phyloP scores from a whole-genome alignment of 2,888 invertebrate species.

The Halictus quadricinctus region DNA sequence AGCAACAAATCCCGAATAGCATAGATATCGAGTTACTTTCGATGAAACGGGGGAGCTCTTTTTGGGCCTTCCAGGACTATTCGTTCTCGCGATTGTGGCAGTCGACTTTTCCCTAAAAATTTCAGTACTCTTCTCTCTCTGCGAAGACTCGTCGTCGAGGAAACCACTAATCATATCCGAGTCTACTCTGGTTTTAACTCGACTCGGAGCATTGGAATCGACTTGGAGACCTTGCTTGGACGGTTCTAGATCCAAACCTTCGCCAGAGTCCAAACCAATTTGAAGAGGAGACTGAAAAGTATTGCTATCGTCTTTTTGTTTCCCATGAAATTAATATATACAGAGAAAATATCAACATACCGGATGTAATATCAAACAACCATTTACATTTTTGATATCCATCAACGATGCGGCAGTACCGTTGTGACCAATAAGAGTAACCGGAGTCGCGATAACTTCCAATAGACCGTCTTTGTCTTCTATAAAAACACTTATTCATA shows the following conservation, averaged over 20 bases:
- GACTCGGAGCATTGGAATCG: slow-evolving; percentile 29
- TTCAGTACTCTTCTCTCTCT: background rate
- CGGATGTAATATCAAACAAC: slow-evolving; percentile 62
- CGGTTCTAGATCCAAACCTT: slow-evolving; percentile 53
- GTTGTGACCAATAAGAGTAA: slow-evolving; percentile 72
- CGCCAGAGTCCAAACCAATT: slow-evolving; percentile 66
- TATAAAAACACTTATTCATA: slow-evolving; percentile 44
- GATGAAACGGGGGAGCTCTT: slow-evolving; percentile 62
- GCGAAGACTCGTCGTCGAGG: background rate
- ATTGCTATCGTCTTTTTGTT: accelerated
- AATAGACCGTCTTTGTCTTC: slow-evolving; percentile 73
- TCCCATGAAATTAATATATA: too few relatives aligned
- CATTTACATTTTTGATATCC: slow-evolving; percentile 63
- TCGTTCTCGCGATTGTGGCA: background rate
- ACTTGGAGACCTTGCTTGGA: slow-evolving; percentile 55
- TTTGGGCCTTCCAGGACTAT: slow-evolving; percentile 72
- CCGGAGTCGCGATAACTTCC: slow-evolving; percentile 73
- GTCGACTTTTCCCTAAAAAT: background rate
- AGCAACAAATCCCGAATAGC: background rate
- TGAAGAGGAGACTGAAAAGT: slow-evolving; percentile 71
- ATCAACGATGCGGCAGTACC: slow-evolving; percentile 52
- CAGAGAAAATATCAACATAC: slow-evolving; percentile 39
- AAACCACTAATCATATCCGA: background rate
- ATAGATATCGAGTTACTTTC: slow-evolving; percentile 42
- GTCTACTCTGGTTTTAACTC: slow-evolving; percentile 22